Conservation (phyloP, 1,140 invertebrate species). For the Diplogasteroides magnus region DNA sequence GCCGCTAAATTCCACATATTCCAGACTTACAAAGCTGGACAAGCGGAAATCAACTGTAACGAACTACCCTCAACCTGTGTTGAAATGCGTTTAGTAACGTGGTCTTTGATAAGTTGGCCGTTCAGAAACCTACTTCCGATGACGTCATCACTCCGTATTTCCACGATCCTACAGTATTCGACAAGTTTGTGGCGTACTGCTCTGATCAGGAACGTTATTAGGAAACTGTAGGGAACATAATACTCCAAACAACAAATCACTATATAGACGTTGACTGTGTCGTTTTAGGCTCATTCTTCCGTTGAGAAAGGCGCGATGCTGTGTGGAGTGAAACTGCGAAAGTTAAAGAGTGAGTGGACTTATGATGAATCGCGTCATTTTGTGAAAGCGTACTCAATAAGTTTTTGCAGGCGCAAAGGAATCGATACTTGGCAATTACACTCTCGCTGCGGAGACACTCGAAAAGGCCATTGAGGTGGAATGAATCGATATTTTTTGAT, state of each 20-base stretch:
- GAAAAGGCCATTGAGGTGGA: constrained; percentile 46
- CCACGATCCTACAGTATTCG: constrained; percentile 66
- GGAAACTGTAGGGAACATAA: constrained; percentile 13
- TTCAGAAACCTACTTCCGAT: constrained; percentile 14
- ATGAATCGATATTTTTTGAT: no score
- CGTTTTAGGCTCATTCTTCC: constrained; percentile 82
- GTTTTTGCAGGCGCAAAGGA: no score
- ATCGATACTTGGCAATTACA: constrained; percentile 37
- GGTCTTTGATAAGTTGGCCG: constrained; percentile 20
- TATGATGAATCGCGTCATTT: no score
- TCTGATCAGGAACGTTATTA: constrained; percentile 66
- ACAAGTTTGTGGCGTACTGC: constrained; percentile 76
- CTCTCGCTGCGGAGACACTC: constrained; percentile 32
- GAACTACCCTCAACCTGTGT: constrained; percentile 3
- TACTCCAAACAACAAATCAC: constrained; percentile 64
- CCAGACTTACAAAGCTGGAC: background rate
- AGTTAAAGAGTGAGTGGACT: constrained; percentile 63
- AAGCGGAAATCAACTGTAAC: no score
- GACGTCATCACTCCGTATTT: constrained; percentile 60
- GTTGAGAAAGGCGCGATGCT: constrained; percentile 85
- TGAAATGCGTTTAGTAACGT: constrained; percentile 13
- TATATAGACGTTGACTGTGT: constrained; percentile 91
- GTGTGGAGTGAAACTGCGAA: constrained; percentile 61
- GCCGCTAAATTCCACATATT: no score
- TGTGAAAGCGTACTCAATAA: no score